A percentile compares a stretch with the other conserved stretches of the same genome.
Conservation (phyloP, 1,140 invertebrate genomes). For the Dendroctonus ponderosae region DNA sequence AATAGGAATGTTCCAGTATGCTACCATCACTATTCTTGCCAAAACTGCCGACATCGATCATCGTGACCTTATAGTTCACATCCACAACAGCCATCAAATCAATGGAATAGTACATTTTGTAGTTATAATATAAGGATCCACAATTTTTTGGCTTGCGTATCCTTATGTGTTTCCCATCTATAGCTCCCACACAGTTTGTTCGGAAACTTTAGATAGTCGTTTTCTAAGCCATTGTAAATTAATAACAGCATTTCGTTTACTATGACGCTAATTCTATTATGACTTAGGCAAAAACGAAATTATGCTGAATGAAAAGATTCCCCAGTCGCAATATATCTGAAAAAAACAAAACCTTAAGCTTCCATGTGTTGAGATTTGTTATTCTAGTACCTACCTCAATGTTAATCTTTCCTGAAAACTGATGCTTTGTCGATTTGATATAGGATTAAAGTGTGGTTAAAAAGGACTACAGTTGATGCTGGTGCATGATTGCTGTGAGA, state of each 20-base stretch:
- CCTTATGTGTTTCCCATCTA: neutral
- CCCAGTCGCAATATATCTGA: neutral
- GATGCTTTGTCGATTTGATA: neutral
- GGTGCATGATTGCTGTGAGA: too few species aligned
- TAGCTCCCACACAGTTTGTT: neutral
- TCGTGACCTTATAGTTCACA: too few species aligned
- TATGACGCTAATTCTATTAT: neutral
- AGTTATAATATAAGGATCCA: too few species aligned
- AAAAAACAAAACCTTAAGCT: neutral
- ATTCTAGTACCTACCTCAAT: neutral
- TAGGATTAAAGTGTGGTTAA: too few species aligned
- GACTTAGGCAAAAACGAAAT: neutral
- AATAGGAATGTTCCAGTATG: too few species aligned
- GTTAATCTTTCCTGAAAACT: neutral
- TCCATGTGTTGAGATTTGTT: too few species aligned
- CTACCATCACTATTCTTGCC: too few species aligned
- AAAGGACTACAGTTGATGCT: too few species aligned
- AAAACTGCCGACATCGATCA: too few species aligned
- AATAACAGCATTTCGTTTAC: neutral
- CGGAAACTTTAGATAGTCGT: constrained; percentile 1
- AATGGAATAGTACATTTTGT: too few species aligned
- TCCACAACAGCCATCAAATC: too few species aligned
- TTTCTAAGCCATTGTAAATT: constrained; percentile 1
- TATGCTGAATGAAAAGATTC: neutral
- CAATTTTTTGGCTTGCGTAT: too few species aligned